Evolutionary conservation across 2,797 vertebrate genomes (phyloP), one percentile per base, ranked within the genome.

Genomic region (Chiloscyllium punctatum): DNA sequence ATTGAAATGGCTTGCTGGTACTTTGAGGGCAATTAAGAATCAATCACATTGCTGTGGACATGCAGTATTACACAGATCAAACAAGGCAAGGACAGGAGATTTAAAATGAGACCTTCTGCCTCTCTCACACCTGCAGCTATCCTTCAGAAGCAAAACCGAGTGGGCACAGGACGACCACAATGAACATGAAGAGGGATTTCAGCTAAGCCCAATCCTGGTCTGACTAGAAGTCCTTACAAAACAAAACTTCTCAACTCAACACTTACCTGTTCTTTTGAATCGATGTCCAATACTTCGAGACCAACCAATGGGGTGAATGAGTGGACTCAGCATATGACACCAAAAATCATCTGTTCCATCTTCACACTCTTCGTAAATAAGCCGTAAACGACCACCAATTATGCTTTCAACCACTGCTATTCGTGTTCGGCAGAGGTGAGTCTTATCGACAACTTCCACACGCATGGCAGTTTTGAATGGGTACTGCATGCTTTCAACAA

Each of bases 271-370:
- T 98, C 99, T 98, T 97, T 99, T 99, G 97, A 99, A 99, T 96
- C 99, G 98, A 97, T 99, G 99, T 84, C 99, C 99, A 96, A 99
- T 99, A 97, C 98, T 99, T 96, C 99, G 98, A 18, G 99, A 99
- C 99, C 99, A 99, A 95, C 99, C 99, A 11, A 99, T 98, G 25
- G 98, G 98, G 96, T 99, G 99, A 95, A 99, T 99, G 96, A 99
- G 98, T 0, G 99, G 99, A 96, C 99, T 99, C 97, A 97, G 98
- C 99, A 99, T 99, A 97, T 99, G 99, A 98, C 99, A 99, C 99
- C 99, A 99, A 97, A 99, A 99, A 97, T 99, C 99, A 90, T 99
- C 99, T 0, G 98, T 98, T 96, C 98, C 98, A 68, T 99, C 99
- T 96, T 99, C 98, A 23, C 98, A 99, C 97, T 99, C 99, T 96